Base-by-base conservation (phyloP, 2,797 vertebrate genomes). In the Valencia hispanica region DNA sequence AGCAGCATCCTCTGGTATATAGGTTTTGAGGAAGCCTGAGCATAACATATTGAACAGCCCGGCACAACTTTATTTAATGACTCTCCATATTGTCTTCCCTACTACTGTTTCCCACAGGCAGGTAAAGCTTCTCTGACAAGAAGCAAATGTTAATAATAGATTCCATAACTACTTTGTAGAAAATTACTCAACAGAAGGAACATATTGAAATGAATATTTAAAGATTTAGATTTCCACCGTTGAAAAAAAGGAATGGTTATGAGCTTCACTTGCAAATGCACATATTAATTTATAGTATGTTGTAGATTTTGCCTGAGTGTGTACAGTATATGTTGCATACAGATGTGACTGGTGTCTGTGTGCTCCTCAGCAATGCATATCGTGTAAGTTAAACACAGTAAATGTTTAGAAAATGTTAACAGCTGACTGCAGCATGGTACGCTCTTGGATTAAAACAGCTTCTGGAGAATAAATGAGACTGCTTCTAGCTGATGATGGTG, bases 1-100 rank as follows among this genome's bases (percentile, higher is more conserved):
- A 80, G 83, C 83, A 84, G 61, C 77, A 81, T 80, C 75, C 34
- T 68, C 79, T 83, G 79, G 65, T 86, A 81, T 80, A 78, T 82
- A 72, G 70, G 75, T 71, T 47, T 65, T 80, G 41, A 48, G 74
- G 77, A 89, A 82, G 78, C 73, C 74, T 79, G 48, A 77, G 70
- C 50, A 25, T 69, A 75, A 70, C 47, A 75, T 61, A 72, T 53
- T 59, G 20, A 70, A 80, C 27, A 59, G 57, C 30, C 27, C 57
- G 2, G 30, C 30, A 1, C 6, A 59, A 32, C 30, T 59, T 32
- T 59, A 59, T 59, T 59, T 59, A 59, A 59, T 59, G 57, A 59
- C 5, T 32, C 14, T 59, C 27, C 55, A 59, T 59, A n/a, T 32
- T 59, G 55, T 59, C 43, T 10, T 1, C 12, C 43, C 11, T 9